A percentile compares a stretch with the other conserved stretches of the same genome.
These are phyloP conservation scores for Dendrocopos noguchii DNA, from an alignment of 2,113 vertebrate genomes.

Conservation along the genomic window DNA sequence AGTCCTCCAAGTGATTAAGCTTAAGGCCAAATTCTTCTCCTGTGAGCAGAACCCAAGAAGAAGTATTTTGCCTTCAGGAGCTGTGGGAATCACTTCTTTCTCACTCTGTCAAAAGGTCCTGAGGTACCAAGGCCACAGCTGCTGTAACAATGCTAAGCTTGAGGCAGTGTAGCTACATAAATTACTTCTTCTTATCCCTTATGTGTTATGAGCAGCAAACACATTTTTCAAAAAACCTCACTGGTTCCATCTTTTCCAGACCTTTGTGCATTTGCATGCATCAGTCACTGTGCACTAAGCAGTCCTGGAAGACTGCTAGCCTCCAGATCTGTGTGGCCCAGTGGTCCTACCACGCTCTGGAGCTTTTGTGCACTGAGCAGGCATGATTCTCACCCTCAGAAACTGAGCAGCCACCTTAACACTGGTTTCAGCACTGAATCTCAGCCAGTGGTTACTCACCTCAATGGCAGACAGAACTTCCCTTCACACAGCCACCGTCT, in stretches of 20 bases:
- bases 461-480: neutral
- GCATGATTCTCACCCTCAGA: neutral
- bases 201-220: neutral
- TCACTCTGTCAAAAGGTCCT: neutral
- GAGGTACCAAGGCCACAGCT: conserved; percentile 35
- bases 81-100: neutral
- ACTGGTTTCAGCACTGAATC: neutral
- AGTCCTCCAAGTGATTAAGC: conserved; percentile 11
- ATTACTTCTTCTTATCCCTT: neutral
- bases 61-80: conserved; percentile 17
- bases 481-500: neutral
- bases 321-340: neutral
- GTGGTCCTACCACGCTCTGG: neutral
- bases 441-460: neutral
- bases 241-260: neutral
- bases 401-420: neutral
- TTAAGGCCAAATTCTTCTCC: conserved; percentile 31
- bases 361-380: neutral
- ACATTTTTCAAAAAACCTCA: neutral
- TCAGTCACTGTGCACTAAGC: neutral
- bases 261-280: neutral
- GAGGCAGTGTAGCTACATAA: conserved; percentile 16
- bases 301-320: neutral
- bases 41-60: neutral
- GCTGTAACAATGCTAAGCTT: conserved; percentile 17